Evolutionary conservation across 1,140 invertebrate genomes (phyloP).

Genomic region (Calephelis nemesis): DNA sequence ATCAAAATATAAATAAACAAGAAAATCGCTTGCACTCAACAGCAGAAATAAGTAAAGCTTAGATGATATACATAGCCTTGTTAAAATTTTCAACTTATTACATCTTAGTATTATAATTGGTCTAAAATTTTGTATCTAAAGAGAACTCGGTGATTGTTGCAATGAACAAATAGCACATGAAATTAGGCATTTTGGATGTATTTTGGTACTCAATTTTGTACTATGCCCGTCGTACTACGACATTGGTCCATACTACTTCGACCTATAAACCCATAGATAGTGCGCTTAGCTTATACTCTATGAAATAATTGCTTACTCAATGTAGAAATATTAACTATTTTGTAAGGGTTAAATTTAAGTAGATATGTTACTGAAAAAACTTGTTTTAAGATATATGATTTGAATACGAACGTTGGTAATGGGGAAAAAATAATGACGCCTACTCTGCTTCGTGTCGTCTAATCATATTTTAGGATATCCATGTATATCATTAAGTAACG

Average conservation of each 20-base stretch:
- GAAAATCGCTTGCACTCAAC: no score
- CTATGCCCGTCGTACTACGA: slow-evolving; percentile 57
- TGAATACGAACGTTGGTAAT: slow-evolving; percentile 17
- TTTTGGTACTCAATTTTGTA: slow-evolving; percentile 75
- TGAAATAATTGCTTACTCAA: slow-evolving; percentile 55
- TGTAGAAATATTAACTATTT: slow-evolving; percentile 60
- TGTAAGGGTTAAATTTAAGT: slow-evolving; percentile 53
- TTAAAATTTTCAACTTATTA: no score
- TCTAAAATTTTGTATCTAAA: no score
- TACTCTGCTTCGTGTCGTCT: no score
- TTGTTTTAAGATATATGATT: slow-evolving; percentile 43
- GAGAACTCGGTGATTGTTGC: no score
- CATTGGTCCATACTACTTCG: slow-evolving; percentile 59
- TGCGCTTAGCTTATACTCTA: slow-evolving; percentile 56
- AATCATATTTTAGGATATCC: no score
- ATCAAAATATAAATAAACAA: no score
- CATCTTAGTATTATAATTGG: no score
- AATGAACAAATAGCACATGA: slow-evolving; percentile 21
- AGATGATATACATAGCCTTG: no score
- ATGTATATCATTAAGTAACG: no score
- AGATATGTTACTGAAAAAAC: slow-evolving; percentile 42
- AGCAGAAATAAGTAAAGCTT: no score
- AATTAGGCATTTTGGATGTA: slow-evolving; percentile 50
- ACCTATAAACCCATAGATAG: slow-evolving; percentile 55
- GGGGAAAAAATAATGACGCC: neutral